Evolutionary conservation across 2,797 vertebrate species (phyloP), one percentile per base, ranked within the genome.

Genomic region (Sebastes jordani): DNA sequence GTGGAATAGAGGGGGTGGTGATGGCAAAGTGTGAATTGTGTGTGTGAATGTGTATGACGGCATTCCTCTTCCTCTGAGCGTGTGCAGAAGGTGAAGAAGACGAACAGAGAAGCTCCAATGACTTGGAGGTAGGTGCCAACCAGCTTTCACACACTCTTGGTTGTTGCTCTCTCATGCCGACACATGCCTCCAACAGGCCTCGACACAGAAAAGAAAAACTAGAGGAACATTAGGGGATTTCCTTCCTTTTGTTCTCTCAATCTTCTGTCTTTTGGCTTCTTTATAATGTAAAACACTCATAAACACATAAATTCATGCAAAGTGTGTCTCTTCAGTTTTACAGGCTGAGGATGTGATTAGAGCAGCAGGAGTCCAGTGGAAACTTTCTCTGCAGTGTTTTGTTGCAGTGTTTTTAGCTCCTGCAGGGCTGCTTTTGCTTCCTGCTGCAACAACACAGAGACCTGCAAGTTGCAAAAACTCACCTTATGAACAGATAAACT

Each of bases 111-210:
- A 88, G 75, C 84, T 84, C 76, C 86, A 87, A 69, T 80, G 85
- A 80, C 79, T 60, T 84, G 75, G 86, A 92, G 92, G 95, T 95
- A 94, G 80, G 94, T 91, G 87, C 81, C 82, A 91, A 84, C 54
- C 61, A 18, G 20, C 78, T 78, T 58, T 62, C 61, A 70, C 65
- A 71, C 60, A 54, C 25, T 34, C 56, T 56, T 20, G 14, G n/a
- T 27, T 65, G 34, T 52, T 69, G 59, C 46, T 73, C 32, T 72
- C 32, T 71, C 7, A 7, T 30, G 56, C 70, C n/a, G 2, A 25
- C 69, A 71, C 54, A 66, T 61, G 58, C 78, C 20, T 75, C n/a
- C 25, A 79, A 3, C 70, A 75, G 73, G 75, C 78, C 69, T 64
- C 7, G 1, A 58, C 8, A 55, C 38, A 23, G 2, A 61, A 23